Base-by-base conservation (phyloP, 30 jellyfish, hydroid and myxozoan species). In the Cassiopea xamachana region DNA sequence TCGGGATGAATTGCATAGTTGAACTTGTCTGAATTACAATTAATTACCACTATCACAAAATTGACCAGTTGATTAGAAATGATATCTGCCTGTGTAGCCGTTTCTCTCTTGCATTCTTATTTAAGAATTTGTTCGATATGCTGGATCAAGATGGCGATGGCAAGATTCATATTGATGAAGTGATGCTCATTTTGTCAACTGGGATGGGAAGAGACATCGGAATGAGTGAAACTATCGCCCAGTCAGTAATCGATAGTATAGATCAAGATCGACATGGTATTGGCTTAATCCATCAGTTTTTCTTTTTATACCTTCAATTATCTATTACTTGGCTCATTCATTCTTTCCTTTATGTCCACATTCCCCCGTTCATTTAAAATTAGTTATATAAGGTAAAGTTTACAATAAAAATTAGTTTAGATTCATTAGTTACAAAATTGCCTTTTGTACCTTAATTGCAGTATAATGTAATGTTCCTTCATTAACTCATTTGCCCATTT, bases 161-260 rank as follows among this genome's bases (percentile, higher is more conserved):
- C 6, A 58, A 84, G 72, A 84, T 84, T 18, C 86, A 84, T 75
- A 47, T 73, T 48, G 92, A 84, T 84, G 92, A 84, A 45, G 78
- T 84, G n/a, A 84, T 84, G 92, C 86, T 84, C 46, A 70, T 84
- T 46, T 48, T 84, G 78, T 18, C 92, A 73, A 84, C 86, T 71
- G 92, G 80, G 44, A 84, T 84, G 92, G 92, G 92, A 72, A 84
- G 60, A 18, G 92, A 84, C 43, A 55, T 84, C 49, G 92, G 92
- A n/a, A 84, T 71, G 80, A 73, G 72, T 55, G 92, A 84, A 44
- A 50, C 39, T 50, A 59, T 84, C 3, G 92, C 79, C 71, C 81
- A 68, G 48, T 46, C 92, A 2, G 82, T 84, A 7, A 73, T 84
- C 17, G 84, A 84, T 27, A 45, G 47, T 2, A 69, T 84, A 12